Evolutionary conservation across 2,797 vertebrate genomes (phyloP).

Genomic region (Sylvia borin): DNA sequence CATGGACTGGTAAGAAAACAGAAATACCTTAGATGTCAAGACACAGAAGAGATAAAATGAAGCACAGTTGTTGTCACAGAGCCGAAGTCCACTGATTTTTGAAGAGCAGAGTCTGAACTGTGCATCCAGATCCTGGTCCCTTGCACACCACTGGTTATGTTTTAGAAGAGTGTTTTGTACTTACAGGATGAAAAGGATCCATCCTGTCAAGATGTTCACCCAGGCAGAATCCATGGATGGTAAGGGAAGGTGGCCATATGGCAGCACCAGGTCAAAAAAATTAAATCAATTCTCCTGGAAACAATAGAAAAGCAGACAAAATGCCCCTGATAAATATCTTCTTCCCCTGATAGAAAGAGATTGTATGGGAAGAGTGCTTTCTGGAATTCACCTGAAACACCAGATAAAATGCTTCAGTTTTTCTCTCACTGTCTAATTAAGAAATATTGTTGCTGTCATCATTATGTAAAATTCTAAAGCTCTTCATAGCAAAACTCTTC

Average conservation of each 20-base stretch:
- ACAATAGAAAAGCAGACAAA: neutral
- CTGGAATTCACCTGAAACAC: neutral
- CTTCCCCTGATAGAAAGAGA: neutral
- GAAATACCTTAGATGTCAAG: neutral
- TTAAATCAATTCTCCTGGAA: neutral
- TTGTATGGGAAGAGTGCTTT: neutral
- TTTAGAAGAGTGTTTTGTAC: neutral
- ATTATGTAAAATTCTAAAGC: slow-evolving; percentile 13
- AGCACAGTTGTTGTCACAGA: neutral
- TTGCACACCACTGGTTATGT: neutral
- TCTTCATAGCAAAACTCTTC: neutral
- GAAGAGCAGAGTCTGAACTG: neutral
- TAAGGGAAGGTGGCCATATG: neutral
- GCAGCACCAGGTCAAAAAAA: neutral
- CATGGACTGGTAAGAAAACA: neutral
- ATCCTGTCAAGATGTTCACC: slow-evolving; percentile 9
- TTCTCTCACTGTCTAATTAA: neutral
- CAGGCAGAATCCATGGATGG: slow-evolving; percentile 6
- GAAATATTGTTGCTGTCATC: neutral
- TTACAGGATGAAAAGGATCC: neutral
- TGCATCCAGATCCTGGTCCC: neutral
- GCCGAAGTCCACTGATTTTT: neutral
- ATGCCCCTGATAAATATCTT: neutral
- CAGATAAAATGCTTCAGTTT: neutral
- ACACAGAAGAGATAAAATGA: neutral